Evolutionary conservation across 1,140 invertebrate species (phyloP).

Genomic region (Bombyx mandarina): DNA sequence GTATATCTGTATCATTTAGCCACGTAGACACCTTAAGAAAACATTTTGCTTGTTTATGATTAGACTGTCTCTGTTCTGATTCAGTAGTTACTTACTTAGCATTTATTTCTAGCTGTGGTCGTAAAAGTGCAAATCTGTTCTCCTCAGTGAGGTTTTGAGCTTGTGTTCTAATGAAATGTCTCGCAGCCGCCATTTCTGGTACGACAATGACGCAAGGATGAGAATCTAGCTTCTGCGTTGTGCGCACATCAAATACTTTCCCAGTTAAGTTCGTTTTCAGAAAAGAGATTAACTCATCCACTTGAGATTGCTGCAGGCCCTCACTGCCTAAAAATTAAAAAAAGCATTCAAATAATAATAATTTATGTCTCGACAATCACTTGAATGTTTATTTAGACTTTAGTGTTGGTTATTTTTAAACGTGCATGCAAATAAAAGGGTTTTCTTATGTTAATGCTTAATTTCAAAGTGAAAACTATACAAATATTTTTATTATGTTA

Average conservation of each 20-base stretch:
- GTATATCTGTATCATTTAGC: too few relatives aligned
- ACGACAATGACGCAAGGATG: conserved; percentile 96
- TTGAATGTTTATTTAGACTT: not conserved
- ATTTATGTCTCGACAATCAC: not conserved
- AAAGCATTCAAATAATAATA: not conserved
- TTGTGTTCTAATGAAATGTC: conserved; percentile 94
- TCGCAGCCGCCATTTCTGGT: conserved; percentile 94
- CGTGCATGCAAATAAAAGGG: too few relatives aligned
- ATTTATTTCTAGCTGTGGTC: conserved; percentile 95
- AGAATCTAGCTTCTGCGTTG: conserved; percentile 85
- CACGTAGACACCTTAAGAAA: not conserved
- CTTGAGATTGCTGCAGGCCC: conserved; percentile 79
- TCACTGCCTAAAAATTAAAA: conserved; percentile 70
- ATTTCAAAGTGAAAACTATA: not conserved
- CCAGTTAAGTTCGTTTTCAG: conserved; percentile 82
- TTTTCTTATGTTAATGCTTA: not conserved
- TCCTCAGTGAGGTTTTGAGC: conserved; percentile 88
- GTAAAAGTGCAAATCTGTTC: conserved; percentile 86
- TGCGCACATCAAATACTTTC: conserved; percentile 85
- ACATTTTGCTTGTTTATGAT: not conserved
- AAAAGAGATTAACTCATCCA: conserved; percentile 84
- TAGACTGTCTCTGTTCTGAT: not conserved
- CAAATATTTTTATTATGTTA: conserved; percentile 6
- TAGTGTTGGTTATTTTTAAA: too few relatives aligned
- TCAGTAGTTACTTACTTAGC: conserved; percentile 76